Percentiles rank a stretch among this genome's conserved stretches.
phyloP scores from a whole-genome alignment of 2,113 vertebrate species.

The Scophthalmus maximus region DNA sequence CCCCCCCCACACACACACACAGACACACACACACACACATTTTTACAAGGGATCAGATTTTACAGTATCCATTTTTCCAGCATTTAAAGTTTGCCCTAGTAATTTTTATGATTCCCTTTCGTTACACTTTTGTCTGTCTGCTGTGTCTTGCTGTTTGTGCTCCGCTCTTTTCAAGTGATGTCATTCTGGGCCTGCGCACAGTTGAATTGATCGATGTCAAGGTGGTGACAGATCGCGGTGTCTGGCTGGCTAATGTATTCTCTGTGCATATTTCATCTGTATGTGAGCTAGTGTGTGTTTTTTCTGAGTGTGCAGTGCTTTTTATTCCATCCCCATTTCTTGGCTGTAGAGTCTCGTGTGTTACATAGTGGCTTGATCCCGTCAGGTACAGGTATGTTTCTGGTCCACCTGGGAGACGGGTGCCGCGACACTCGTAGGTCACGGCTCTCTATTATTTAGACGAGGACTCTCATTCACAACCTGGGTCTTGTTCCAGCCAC shows the following conservation, averaged over 20 bases:
- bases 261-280: conserved; percentile 46
- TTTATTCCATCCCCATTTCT: background rate
- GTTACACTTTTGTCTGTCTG: background rate
- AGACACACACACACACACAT: background rate
- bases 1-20: background rate
- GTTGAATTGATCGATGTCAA: conserved; percentile 56
- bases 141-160: conserved; percentile 25
- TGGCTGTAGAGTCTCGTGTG: background rate
- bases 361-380: background rate
- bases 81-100: background rate
- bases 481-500: conserved; percentile 33
- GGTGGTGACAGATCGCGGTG: conserved; percentile 55
- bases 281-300: conserved; percentile 15
- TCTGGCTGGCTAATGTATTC: conserved; percentile 53
- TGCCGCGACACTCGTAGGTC: conserved; percentile 34
- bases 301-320: conserved; percentile 15
- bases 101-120: background rate
- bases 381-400: conserved; percentile 15
- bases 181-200: conserved; percentile 38
- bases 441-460: conserved; percentile 52
- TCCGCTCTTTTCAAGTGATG: conserved; percentile 50
- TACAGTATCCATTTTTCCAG: background rate
- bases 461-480: conserved; percentile 52
- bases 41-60: background rate
- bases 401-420: conserved; percentile 33